Evolutionary conservation across 2,888 invertebrate genomes (phyloP).

Genomic region (Leptura quadrifasciata): DNA sequence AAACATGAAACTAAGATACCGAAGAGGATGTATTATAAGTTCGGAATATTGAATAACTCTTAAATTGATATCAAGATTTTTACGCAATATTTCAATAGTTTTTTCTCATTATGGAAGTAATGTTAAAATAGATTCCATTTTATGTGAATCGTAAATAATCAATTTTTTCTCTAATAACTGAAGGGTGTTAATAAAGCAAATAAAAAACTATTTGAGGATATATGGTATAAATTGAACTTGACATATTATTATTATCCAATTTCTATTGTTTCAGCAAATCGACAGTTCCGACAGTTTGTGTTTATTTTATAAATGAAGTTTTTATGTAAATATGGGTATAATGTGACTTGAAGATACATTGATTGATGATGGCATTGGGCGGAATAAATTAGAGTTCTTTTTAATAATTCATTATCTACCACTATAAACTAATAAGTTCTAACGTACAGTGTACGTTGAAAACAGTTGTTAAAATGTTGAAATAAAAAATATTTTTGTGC

Average conservation of each 20-base stretch:
- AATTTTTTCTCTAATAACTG: no score
- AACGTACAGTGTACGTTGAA: neutral
- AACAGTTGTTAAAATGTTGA: neutral
- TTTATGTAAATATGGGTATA: neutral
- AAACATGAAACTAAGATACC: no score
- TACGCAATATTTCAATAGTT: no score
- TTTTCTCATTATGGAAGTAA: no score
- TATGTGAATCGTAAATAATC: no score
- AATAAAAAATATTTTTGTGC: no score
- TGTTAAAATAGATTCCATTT: no score
- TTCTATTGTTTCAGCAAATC: neutral
- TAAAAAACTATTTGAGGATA: neutral
- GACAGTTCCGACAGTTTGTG: neutral
- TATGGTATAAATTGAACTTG: slow-evolving; percentile 3
- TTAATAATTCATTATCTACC: slow-evolving; percentile 2
- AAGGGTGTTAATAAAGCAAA: no score
- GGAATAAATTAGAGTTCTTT: neutral
- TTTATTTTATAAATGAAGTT: slow-evolving; percentile 7
- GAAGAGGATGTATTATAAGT: no score
- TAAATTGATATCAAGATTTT: no score
- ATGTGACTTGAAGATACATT: neutral
- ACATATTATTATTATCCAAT: neutral
- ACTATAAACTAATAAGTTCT: slow-evolving; percentile 1
- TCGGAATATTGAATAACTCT: no score
- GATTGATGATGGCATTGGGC: slow-evolving; percentile 1